A percentile compares a stretch with the other conserved stretches of the same genome.
Conservation (phyloP, 2,888 invertebrate genomes). For the Polyploca ridens region DNA sequence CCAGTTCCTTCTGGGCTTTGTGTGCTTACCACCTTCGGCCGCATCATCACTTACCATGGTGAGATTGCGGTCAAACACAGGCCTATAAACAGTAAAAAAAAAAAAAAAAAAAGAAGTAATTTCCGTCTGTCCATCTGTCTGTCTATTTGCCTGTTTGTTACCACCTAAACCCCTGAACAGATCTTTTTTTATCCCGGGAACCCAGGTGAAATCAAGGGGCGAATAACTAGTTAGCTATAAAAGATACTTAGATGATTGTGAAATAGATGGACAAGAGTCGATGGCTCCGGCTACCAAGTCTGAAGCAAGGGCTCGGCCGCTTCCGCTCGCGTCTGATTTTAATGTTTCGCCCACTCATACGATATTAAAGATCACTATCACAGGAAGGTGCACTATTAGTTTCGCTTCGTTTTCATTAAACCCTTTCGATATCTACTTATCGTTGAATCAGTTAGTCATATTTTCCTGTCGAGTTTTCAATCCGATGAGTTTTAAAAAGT, state of each 20-base stretch:
- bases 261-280: background rate
- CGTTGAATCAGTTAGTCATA: constrained; percentile 13
- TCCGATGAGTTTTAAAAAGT: background rate
- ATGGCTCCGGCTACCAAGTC: constrained; percentile 19
- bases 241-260: background rate
- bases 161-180: too few relatives aligned
- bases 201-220: too few relatives aligned
- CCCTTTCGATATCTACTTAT: constrained; percentile 55
- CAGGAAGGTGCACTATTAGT: constrained; percentile 78
- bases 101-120: too few relatives aligned
- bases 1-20: too few relatives aligned
- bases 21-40: too few relatives aligned
- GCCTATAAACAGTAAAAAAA: too few relatives aligned
- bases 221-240: background rate
- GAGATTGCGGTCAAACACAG: too few relatives aligned
- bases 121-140: too few relatives aligned
- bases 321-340: constrained; percentile 68
- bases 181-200: too few relatives aligned
- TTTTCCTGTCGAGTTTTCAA: constrained; percentile 13
- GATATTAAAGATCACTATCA: constrained; percentile 82
- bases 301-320: constrained; percentile 64
- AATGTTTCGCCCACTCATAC: constrained; percentile 78
- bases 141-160: too few relatives aligned
- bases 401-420: constrained; percentile 79
- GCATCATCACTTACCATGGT: too few relatives aligned